These are phyloP conservation scores for Crocodylus rhombifer DNA, from an alignment of 2,797 vertebrate species.

Conservation along the genomic window DNA sequence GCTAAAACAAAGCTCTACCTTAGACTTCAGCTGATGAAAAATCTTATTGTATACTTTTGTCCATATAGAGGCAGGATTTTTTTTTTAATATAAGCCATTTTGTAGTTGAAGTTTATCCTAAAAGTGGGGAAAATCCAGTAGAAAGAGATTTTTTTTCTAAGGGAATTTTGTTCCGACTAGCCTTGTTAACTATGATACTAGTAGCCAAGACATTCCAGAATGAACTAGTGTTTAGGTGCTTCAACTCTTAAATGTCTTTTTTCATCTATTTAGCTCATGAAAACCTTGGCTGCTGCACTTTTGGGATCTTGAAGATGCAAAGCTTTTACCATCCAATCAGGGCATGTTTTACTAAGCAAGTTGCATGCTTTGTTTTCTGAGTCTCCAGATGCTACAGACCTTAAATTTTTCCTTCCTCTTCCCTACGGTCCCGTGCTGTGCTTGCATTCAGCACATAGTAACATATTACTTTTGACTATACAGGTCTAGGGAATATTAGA, in stretches of 20 bases:
- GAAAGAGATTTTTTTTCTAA: not conserved
- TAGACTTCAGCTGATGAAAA: not conserved
- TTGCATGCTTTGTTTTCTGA: no score
- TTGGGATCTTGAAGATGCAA: no score
- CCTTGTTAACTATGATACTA: not conserved
- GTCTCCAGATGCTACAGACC: no score
- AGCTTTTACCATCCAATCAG: no score
- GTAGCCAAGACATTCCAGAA: not conserved
- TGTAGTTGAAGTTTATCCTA: not conserved
- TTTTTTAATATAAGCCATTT: not conserved
- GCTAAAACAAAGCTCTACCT: not conserved
- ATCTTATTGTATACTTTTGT: not conserved
- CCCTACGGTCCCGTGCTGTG: no score
- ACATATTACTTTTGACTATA: no score
- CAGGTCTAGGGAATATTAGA: rapidly evolving
- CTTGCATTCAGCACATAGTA: no score
- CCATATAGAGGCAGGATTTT: not conserved
- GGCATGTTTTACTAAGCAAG: no score
- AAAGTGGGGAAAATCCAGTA: not conserved
- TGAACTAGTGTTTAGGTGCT: not conserved
- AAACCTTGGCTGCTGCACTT: no score
- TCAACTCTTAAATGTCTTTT: not conserved
- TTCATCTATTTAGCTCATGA: no score
- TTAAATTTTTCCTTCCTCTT: no score
- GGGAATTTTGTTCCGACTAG: not conserved